A percentile compares a stretch with the other conserved stretches of the same genome.
These are phyloP conservation scores for Gymnothorax javanicus DNA, from an alignment of 2,797 vertebrate genomes.

Conservation along the genomic window DNA sequence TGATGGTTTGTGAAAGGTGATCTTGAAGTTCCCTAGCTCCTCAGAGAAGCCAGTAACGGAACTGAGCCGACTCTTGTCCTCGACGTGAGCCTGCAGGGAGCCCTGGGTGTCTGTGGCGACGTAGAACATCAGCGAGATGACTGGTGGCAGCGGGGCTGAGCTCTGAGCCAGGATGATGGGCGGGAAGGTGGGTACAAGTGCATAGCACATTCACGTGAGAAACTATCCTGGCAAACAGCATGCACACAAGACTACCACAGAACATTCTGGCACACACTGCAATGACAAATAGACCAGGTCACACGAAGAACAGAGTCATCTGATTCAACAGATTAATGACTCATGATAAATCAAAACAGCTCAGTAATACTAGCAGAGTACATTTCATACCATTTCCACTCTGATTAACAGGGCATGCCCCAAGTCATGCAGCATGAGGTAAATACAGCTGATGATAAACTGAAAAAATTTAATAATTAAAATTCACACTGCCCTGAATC, in stretches of 20 bases:
- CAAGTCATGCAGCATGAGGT: not conserved
- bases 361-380: not conserved
- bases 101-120: slow-evolving; percentile 87
- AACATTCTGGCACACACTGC: not conserved
- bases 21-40: slow-evolving; percentile 88
- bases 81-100: slow-evolving; percentile 72
- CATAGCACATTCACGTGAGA: not conserved
- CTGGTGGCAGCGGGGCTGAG: slow-evolving; percentile 60
- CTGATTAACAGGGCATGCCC: not conserved
- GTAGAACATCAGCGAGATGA: slow-evolving; percentile 91
- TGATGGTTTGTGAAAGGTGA: slow-evolving; percentile 82
- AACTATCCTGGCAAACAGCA: too few species aligned
- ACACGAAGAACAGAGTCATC: not conserved
- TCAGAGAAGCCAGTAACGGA: slow-evolving; percentile 81
- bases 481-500: not conserved
- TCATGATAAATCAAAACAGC: not conserved
- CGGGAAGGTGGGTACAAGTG: not conserved
- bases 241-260: not conserved
- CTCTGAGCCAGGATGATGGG: slow-evolving; percentile 56
- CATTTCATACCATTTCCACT: slow-evolving; percentile 4
- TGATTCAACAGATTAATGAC: not conserved
- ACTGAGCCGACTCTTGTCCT: slow-evolving; percentile 75
- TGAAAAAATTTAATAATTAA: not conserved
- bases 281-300: not conserved
- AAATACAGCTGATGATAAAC: not conserved